Evolutionary conservation across 2,797 vertebrate species (phyloP), one percentile per base, ranked within the genome.

Genomic region (Austrolebias charrua): DNA sequence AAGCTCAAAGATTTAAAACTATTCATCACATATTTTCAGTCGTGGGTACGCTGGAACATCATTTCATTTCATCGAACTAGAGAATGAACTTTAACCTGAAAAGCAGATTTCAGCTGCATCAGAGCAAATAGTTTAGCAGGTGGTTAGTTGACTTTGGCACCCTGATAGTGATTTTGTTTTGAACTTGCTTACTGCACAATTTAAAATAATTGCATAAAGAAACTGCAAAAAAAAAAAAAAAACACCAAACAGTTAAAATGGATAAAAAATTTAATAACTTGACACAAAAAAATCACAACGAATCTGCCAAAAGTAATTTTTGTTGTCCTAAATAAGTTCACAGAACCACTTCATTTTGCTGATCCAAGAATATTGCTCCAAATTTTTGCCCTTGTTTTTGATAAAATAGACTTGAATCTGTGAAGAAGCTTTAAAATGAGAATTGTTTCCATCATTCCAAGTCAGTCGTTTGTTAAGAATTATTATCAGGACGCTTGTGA

Each of bases 71-170:
- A 46, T 16, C 16, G 43, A 44, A 44, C 16, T 16, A 33, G 10
- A 38, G 10, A 15, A 43, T 15, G 6, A 47, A 47, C 46, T 47
- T 47, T 47, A 14, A n/a, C 4, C 46, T 12, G 15, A 7, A 44
- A 28, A 61, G 44, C 16, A 7, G 24, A 52, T 4, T 42, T 13
- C 33, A 20, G 53, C 38, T 28, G n/a, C 46, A 47, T 4, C 31
- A 60, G 52, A 59, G 49, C 46, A 38, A 67, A 75, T 1, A 63
- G 3, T 51, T 65, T 35, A 24, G 51, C 2, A 1, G 58, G 35
- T 51, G 2, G 1, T 76, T 67, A 57, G 4, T 16, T 76, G 75
- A 81, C 71, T 78, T 83, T 83, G 83, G 69, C 50, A 60, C 61
- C 28, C 9, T 18, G 12, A 57, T 31, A 18, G 9, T 49, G 14